Percentiles rank a stretch among this genome's conserved stretches.
Evolutionary conservation across 1,140 invertebrate genomes (phyloP).

Genomic region (Diorhabda elongata): DNA sequence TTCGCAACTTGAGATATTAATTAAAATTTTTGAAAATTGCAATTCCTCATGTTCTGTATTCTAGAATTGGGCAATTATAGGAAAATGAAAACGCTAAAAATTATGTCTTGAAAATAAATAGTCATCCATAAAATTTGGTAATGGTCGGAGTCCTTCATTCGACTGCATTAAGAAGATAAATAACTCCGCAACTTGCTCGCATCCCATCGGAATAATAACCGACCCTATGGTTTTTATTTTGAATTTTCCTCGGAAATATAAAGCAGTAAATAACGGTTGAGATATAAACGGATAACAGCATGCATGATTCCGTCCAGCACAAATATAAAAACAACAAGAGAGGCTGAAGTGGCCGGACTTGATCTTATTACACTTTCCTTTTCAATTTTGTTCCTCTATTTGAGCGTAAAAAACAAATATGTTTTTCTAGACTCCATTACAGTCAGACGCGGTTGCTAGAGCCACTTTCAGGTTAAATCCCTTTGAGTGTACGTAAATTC

Average conservation of each 20-base stretch:
- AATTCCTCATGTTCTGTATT: too few relatives aligned
- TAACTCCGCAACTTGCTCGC: neutral
- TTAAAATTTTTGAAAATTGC: too few relatives aligned
- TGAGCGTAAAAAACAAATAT: conserved; percentile 40
- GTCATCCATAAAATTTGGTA: neutral
- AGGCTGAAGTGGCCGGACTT: conserved; percentile 29
- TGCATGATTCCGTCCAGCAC: conserved; percentile 32
- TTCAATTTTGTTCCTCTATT: conserved; percentile 41
- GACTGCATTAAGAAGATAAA: neutral
- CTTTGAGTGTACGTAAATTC: neutral
- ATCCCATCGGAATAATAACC: conserved; percentile 2
- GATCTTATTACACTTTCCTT: conserved; percentile 38
- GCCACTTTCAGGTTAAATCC: conserved; percentile 1
- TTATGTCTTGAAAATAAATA: neutral
- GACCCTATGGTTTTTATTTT: conserved; percentile 10
- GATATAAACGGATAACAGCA: conserved; percentile 31
- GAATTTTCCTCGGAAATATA: conserved; percentile 18
- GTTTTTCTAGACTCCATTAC: conserved; percentile 39
- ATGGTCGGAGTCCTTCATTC: neutral
- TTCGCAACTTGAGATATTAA: too few relatives aligned
- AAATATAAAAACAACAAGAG: conserved; percentile 33
- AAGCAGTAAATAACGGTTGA: conserved; percentile 22
- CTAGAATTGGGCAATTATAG: too few relatives aligned
- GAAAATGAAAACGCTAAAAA: too few relatives aligned
- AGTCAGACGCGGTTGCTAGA: conserved; percentile 2